Evolutionary conservation across 2,888 invertebrate species (phyloP), one percentile per base, ranked within the genome.

Genomic region (Arrhopalites spinosus): DNA sequence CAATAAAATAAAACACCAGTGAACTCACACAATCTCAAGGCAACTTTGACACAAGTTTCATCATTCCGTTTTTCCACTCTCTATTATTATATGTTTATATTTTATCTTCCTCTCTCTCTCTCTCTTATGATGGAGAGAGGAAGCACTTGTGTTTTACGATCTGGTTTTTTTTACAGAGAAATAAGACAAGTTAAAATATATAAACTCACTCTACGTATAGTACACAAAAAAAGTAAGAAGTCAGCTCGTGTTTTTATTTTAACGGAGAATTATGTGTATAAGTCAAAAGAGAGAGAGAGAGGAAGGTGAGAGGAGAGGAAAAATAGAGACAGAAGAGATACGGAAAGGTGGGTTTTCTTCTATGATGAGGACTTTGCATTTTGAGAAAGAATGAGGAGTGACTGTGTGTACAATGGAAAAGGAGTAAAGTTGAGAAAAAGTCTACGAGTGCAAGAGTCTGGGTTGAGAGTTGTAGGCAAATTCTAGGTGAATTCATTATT

Each of bases 401-500:
- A 63, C 63, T 72, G 72, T 63, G 25, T 47, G 61, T 23, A 63
- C 7, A 72, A 56, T 59, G 30, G 63, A 61, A 72, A 61, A 72
- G 72, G 36, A 61, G 45, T 69, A 25, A 36, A 36, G 36, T 36
- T n/a, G 50, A 50, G 25, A 59, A 25, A 59, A 23, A 59, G 59
- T 23, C 8, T 8, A 2, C 11, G 59, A 59, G 59, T 23, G 59
- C 11, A 45, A 45, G 72, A 72, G 72, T 72, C 71, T 72, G 72
- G 63, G 72, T 47, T 72, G 69, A 69, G 53, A 27, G 50, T 71
- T 71, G 72, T 72, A 72, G 72, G 72, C 72, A 72, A 72, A 80
- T 80, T 79, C 80, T 80, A 78, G 81, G 79, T 79, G 79, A 79
- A 80, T 79, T 81, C 80, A 79, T 81, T 78, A 74, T 74, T 64